These are phyloP conservation scores for Torymus tubicola DNA, from an alignment of 2,888 invertebrate genomes.

Conservation along the genomic window DNA sequence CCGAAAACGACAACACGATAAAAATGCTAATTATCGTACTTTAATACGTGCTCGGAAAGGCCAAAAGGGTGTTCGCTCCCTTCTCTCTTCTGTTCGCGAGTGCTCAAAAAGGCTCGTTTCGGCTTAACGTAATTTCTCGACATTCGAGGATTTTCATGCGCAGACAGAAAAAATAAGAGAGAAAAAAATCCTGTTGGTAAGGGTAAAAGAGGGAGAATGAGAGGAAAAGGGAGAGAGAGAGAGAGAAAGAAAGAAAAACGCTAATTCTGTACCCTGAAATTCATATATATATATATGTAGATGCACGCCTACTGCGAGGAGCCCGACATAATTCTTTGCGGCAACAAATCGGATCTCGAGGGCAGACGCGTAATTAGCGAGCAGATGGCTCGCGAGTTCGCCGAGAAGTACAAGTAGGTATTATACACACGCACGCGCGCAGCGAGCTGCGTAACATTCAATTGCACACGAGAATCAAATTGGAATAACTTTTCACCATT, in stretches of 20 bases:
- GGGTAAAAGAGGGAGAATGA: too few species aligned
- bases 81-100: too few species aligned
- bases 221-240: too few species aligned
- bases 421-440: not conserved
- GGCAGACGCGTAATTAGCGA: constrained; percentile 88
- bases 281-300: constrained; percentile 16
- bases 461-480: too few species aligned
- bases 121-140: constrained; percentile 28
- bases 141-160: constrained; percentile 14
- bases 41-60: constrained; percentile 32
- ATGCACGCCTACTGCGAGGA: constrained; percentile 90
- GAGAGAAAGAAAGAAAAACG: too few species aligned
- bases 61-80: not conserved
- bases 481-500: too few species aligned
- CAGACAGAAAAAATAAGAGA: not conserved
- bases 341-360: constrained; percentile 96
- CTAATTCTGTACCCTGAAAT: constrained; percentile 26
- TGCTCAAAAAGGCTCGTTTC: constrained; percentile 40
- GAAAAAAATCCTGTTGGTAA: not conserved
- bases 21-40: constrained; percentile 42
- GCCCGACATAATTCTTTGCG: constrained; percentile 96
- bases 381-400: constrained; percentile 88
- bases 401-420: constrained; percentile 87
- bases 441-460: too few species aligned
- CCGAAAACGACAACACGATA: constrained; percentile 7